phyloP scores from a whole-genome alignment of 2,113 vertebrate species.

The Archilochus colubris region DNA sequence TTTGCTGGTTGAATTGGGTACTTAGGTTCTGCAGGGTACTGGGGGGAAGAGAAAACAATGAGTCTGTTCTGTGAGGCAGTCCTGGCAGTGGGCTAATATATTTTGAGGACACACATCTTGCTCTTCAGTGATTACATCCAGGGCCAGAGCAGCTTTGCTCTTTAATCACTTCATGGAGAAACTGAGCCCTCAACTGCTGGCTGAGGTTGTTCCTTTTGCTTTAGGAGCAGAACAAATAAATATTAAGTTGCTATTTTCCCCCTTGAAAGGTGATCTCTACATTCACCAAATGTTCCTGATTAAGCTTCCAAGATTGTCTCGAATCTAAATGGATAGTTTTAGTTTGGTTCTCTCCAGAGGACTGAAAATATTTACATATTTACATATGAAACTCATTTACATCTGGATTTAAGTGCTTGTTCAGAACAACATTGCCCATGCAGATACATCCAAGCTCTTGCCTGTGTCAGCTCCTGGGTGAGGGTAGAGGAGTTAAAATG shows the following conservation, averaged over 20 bases:
- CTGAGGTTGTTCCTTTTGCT: neutral
- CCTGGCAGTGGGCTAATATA: neutral
- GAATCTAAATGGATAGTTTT: neutral
- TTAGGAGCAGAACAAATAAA: constrained; percentile 22
- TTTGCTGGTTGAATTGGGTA: neutral
- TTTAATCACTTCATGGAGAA: neutral
- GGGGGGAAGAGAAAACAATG: neutral
- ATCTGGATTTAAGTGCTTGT: neutral
- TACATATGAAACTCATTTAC: neutral
- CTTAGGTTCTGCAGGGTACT: neutral
- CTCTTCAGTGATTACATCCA: neutral
- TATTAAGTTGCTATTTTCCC: neutral
- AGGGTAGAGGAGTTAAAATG: neutral
- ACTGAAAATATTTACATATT: too few relatives aligned
- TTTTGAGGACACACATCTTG: neutral
- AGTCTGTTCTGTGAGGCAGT: neutral
- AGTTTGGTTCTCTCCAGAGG: neutral
- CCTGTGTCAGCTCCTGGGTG: neutral
- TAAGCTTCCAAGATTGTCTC: neutral
- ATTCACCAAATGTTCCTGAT: neutral
- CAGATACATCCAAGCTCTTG: neutral
- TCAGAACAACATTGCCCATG: neutral
- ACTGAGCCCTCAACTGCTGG: neutral
- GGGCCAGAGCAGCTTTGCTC: neutral
- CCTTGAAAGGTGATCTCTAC: neutral